These are phyloP conservation scores for Argyrosomus japonicus DNA, from an alignment of 2,113 vertebrate species.

Conservation along the genomic window DNA sequence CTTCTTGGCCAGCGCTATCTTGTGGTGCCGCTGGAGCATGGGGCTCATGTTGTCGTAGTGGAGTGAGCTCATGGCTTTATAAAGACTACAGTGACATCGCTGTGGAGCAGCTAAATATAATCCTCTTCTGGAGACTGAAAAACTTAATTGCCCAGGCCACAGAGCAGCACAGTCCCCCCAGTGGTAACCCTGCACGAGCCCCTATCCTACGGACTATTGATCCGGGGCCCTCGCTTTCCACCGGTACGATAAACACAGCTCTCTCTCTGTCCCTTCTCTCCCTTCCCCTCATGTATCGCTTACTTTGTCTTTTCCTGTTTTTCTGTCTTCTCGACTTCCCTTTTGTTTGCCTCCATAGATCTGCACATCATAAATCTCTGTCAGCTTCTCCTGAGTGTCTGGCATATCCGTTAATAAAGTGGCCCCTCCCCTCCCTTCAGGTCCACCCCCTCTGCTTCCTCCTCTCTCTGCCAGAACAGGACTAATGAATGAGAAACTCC, in stretches of 20 bases:
- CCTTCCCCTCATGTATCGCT: constrained; percentile 54
- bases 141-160: constrained; percentile 81
- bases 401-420: constrained; percentile 76
- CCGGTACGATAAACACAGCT: constrained; percentile 64
- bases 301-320: constrained; percentile 57
- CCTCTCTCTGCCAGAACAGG: constrained; percentile 63
- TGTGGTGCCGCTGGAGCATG: constrained; percentile 72
- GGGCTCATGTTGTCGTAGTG: constrained; percentile 83
- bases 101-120: constrained; percentile 86
- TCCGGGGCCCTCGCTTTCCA: constrained; percentile 69
- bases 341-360: constrained; percentile 76
- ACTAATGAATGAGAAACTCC: constrained; percentile 81
- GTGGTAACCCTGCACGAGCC: constrained; percentile 81
- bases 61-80: constrained; percentile 87
- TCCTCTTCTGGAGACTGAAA: constrained; percentile 82
- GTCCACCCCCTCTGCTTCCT: constrained; percentile 38
- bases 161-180: constrained; percentile 63
- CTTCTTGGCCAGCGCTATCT: constrained; percentile 79
- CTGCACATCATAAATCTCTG: constrained; percentile 81
- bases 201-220: constrained; percentile 78
- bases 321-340: constrained; percentile 61
- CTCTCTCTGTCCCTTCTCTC: constrained; percentile 45
- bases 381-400: constrained; percentile 76
- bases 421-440: constrained; percentile 58
- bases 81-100: constrained; percentile 83